Base-by-base conservation (phyloP, 1,140 invertebrate species). In the Ceratina australensis region DNA sequence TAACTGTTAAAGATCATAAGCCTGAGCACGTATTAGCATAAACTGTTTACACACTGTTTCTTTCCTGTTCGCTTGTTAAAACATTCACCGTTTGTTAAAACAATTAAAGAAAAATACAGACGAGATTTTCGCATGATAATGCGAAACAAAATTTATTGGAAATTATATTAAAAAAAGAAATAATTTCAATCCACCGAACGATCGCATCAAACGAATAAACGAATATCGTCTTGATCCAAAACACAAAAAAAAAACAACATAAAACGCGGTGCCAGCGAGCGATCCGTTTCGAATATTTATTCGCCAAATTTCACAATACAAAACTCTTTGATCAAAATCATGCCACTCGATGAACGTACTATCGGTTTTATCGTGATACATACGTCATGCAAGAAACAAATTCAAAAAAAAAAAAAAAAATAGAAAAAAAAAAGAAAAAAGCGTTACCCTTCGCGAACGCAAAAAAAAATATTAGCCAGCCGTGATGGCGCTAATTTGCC, bases 401-500 rank as follows among this genome's bases (percentile, higher is more conserved):
- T 72, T 67, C 57, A 61, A 71, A 54, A 59, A 52, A 22, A 66
- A 64, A 65, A 56, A 20, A n/a, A 61, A 66, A 74, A 52, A 66
- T 26, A 42, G 8, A 15, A 50, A 26, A 22, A 57, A 56, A 69
- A 71, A 59, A 18, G 33, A 10, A 57, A 71, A 67, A 74, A 65
- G 65, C 57, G 73, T 60, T 72, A 80, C 72, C 66, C 72, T 72
- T 78, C 67, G 69, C 61, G 61, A 47, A 72, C 65, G 59, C 63
- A 60, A 87, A 84, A 80, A 84, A 86, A 81, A 68, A 54, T 79
- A 88, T 85, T 87, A 88, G 81, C 66, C 60, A 78, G 71, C 63
- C 78, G 67, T 67, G 80, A 78, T 84, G 80, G 81, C 77, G 82
- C 81, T 89, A 88, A 89, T 88, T 88, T 87, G 76, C 73, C 65